These are phyloP conservation scores for Prolemur simus DNA, from an alignment of 2,113 vertebrate genomes.

Conservation along the genomic window DNA sequence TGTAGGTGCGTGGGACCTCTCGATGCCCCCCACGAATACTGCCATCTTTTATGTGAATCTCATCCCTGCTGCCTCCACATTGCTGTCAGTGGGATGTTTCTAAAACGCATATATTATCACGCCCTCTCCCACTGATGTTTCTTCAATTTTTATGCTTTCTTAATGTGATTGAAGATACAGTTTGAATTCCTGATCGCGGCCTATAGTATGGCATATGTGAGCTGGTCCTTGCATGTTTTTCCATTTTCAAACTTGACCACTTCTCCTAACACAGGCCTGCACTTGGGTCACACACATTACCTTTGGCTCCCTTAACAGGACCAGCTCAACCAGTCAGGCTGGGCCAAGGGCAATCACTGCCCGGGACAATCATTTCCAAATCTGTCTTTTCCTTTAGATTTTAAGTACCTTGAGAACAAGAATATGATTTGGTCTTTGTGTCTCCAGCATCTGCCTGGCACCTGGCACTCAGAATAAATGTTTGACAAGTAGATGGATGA, in stretches of 20 bases:
- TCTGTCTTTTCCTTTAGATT: not conserved
- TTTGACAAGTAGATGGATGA: not conserved
- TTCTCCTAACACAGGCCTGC: not conserved
- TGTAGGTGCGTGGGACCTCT: not conserved
- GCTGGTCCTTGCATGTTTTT: not conserved
- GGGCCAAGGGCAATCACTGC: not conserved
- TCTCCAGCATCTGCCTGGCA: not conserved
- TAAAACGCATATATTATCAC: not conserved
- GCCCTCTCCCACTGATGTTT: not conserved
- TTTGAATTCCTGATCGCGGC: not conserved
- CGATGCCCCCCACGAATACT: accelerated
- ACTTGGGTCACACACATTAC: not conserved
- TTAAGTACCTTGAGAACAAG: not conserved
- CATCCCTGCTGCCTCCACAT: not conserved
- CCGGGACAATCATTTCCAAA: not conserved
- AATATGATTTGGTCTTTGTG: not conserved
- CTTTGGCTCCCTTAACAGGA: not conserved
- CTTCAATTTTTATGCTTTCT: not conserved
- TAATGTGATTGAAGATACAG: not conserved
- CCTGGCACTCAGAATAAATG: not conserved
- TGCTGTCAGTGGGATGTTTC: not conserved
- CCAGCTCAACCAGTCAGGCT: not conserved
- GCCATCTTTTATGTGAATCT: not conserved
- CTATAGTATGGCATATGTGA: not conserved
- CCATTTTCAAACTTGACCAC: not conserved